A percentile compares a stretch with the other conserved stretches of the same genome.
Conservation (phyloP, 2,113 vertebrate genomes). For the Tragelaphus strepsiceros region DNA sequence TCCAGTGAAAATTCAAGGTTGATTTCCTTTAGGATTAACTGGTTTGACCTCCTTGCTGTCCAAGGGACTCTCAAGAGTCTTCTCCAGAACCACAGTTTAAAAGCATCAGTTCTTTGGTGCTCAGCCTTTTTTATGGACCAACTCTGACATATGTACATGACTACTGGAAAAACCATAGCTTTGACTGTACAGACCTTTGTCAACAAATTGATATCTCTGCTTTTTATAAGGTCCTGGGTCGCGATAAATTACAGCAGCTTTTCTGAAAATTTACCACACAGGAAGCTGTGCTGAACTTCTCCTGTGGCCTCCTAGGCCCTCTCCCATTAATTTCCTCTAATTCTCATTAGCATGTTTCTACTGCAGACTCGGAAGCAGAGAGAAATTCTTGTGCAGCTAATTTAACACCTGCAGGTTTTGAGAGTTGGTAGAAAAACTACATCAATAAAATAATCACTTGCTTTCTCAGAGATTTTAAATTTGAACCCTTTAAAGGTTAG, state of each 20-base stretch:
- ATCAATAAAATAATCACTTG: constrained; percentile 64
- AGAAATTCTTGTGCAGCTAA: constrained; percentile 61
- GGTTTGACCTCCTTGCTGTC: neutral
- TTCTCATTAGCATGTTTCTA: constrained; percentile 68
- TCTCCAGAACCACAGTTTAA: neutral
- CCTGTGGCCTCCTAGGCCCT: constrained; percentile 33
- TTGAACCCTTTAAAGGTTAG: constrained; percentile 58
- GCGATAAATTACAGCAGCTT: neutral
- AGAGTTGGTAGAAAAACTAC: constrained; percentile 48
- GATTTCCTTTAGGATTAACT: neutral
- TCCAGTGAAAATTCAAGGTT: neutral
- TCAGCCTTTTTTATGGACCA: neutral
- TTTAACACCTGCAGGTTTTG: constrained; percentile 66
- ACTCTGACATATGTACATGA: neutral
- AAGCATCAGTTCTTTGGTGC: neutral
- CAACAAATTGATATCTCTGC: neutral
- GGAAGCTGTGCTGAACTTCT: constrained; percentile 25
- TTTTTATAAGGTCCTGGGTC: neutral
- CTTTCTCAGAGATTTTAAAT: constrained; percentile 57
- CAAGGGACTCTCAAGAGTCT: neutral
- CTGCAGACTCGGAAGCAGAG: constrained; percentile 42
- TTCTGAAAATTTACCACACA: constrained; percentile 14
- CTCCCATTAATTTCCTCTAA: constrained; percentile 58
- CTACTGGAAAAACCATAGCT: neutral
- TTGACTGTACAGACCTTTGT: neutral